Evolutionary conservation across 1,140 invertebrate species (phyloP), one percentile per base, ranked within the genome.

Genomic region (Philopotamus ludificatus): DNA sequence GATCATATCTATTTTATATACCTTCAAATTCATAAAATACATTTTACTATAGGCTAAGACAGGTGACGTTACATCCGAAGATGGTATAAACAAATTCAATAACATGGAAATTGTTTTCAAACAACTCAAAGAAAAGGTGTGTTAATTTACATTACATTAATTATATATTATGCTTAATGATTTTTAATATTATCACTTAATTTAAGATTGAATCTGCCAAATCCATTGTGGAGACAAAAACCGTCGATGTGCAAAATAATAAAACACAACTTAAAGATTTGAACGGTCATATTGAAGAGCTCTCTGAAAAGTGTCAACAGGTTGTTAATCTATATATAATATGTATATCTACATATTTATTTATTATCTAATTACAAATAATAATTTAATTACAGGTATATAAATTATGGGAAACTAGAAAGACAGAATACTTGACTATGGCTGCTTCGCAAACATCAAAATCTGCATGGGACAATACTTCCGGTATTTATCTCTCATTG

Each of bases 61-160:
- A 0, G 82, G 84, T 21, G 83, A 85, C 62, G 83, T 83, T 51
- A 85, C 85, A 16, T 82, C 84, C 23, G 85, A 89, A 47, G 85
- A 88, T 68, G 83, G 87, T 1, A 39, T 65, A 1, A 88, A 87
- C 41, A 88, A 87, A 72, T 86, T 91, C 63, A 89, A 87, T 71
- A 91, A 90, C 75, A 91, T 93, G 77, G 86, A 94, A 75, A 86
- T 92, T 20, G 87, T 87, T 1, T 82, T 98, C 3, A 94, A 94
- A 72, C 92, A 95, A 76, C 80, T 96, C 51, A 84, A 87, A 68
- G 90, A 93, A 63, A 92, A 91, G 77, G 82, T 89, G 42, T n/a
- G 20, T 57, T 42, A 45, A 45, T 45, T 45, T 9, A 8, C 44
- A n/a, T 34, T 7, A 20, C 20, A 50, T 50, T 21, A 16, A 21